Evolutionary conservation across 2,888 invertebrate species (phyloP).

Genomic region (Trypoxylon attenuatum): DNA sequence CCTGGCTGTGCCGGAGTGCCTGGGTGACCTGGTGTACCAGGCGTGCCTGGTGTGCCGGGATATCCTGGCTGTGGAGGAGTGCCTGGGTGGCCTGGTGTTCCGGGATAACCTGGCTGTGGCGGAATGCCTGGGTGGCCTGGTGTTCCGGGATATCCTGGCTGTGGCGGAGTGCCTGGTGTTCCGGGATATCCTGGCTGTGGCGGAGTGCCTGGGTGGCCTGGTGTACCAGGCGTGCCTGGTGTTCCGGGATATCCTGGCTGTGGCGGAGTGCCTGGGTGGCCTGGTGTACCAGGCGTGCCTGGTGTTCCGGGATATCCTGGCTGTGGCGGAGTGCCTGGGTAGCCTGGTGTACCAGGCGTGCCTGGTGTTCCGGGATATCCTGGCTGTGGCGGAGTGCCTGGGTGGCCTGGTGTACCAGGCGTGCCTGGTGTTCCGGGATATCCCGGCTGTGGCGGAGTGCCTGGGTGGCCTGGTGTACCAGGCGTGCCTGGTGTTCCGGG

Average conservation of each 20-base stretch:
- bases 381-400: constrained; percentile 38
- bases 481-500: constrained; percentile 61
- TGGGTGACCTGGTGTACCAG: constrained; percentile 42
- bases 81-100: neutral
- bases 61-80: constrained; percentile 35
- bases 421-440: constrained; percentile 26
- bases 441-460: constrained; percentile 8
- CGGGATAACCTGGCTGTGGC: neutral
- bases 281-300: constrained; percentile 44
- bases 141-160: neutral
- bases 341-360: constrained; percentile 14
- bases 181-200: constrained; percentile 48
- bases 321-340: neutral
- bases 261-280: constrained; percentile 45
- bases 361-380: constrained; percentile 51
- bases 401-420: constrained; percentile 27
- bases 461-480: constrained; percentile 4
- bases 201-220: constrained; percentile 30
- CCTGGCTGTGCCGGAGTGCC: constrained; percentile 28
- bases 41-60: neutral
- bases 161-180: constrained; percentile 50
- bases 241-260: constrained; percentile 52
- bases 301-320: constrained; percentile 32
- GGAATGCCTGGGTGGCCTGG: neutral
- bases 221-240: constrained; percentile 40